Conservation (phyloP, 2,797 vertebrate species). For the Apogon talboti region DNA sequence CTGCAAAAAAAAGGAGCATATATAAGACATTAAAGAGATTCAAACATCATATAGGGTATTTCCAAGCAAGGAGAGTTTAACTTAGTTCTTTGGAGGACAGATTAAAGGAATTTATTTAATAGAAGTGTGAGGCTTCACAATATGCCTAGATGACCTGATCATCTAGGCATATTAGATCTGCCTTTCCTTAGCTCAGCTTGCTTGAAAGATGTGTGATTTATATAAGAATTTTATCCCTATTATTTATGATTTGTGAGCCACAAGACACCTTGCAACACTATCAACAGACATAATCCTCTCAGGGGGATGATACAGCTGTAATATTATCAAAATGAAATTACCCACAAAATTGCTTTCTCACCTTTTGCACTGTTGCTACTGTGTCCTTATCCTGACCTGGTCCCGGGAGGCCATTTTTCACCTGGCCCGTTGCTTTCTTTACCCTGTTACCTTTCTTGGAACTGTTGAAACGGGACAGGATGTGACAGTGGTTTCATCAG, state of each 20-base stretch:
- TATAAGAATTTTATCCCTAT: background rate
- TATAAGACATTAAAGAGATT: too few relatives aligned
- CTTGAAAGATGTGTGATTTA: too few relatives aligned
- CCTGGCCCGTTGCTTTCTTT: constrained; percentile 77
- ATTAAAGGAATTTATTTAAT: too few relatives aligned
- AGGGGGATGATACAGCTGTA: background rate
- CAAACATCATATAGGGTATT: too few relatives aligned
- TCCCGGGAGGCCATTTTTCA: constrained; percentile 74
- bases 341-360: constrained; percentile 37
- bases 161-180: too few relatives aligned
- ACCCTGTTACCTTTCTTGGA: constrained; percentile 82
- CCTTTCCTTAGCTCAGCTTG: too few relatives aligned
- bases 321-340: background rate
- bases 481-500: constrained; percentile 21
- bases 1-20: too few relatives aligned
- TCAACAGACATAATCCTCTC: background rate
- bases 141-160: too few relatives aligned
- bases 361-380: constrained; percentile 66
- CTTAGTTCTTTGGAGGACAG: too few relatives aligned
- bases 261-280: background rate
- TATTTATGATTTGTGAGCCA: background rate
- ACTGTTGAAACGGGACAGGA: constrained; percentile 67
- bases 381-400: constrained; percentile 79
- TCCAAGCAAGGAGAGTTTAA: too few relatives aligned
- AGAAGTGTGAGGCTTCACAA: too few relatives aligned